phyloP scores from a whole-genome alignment of 1,140 invertebrate genomes.

The Patella vulgata region DNA sequence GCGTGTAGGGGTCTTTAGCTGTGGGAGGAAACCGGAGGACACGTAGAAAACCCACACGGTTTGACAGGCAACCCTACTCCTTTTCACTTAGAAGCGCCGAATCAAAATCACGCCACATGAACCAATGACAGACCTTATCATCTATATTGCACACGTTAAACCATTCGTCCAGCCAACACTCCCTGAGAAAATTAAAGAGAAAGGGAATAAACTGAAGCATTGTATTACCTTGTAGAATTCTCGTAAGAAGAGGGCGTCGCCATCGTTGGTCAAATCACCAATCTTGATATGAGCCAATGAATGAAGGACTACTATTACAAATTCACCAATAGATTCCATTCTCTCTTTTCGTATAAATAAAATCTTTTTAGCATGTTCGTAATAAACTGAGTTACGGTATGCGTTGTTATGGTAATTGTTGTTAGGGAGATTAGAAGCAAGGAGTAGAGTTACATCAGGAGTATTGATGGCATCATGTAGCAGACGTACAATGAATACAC shows the following conservation, averaged over 20 bases:
- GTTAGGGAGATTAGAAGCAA: conserved; percentile 60
- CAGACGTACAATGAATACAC: no score
- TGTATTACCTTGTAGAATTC: conserved; percentile 62
- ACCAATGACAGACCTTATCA: no score
- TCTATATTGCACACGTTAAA: no score
- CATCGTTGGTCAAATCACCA: conserved; percentile 59
- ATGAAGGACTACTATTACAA: conserved; percentile 61
- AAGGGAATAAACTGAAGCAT: no score
- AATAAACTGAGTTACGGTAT: conserved; percentile 59
- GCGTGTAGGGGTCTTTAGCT: no score
- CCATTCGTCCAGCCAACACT: no score
- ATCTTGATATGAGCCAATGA: conserved; percentile 59
- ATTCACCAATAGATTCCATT: conserved; percentile 63
- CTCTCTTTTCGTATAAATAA: conserved; percentile 60
- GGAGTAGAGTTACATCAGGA: conserved; percentile 55
- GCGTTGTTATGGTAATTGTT: conserved; percentile 61
- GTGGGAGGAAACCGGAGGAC: no score
- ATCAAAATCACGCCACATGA: no score
- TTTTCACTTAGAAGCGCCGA: no score
- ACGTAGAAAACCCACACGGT: no score
- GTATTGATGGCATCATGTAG: conserved; percentile 27
- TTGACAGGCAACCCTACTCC: no score
- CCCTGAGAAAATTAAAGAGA: no score
- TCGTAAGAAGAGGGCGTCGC: conserved; percentile 56
- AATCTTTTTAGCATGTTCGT: conserved; percentile 55